Evolutionary conservation across 2,113 vertebrate species (phyloP), one percentile per base, ranked within the genome.

Genomic region (Tretioscincus oriximinensis): DNA sequence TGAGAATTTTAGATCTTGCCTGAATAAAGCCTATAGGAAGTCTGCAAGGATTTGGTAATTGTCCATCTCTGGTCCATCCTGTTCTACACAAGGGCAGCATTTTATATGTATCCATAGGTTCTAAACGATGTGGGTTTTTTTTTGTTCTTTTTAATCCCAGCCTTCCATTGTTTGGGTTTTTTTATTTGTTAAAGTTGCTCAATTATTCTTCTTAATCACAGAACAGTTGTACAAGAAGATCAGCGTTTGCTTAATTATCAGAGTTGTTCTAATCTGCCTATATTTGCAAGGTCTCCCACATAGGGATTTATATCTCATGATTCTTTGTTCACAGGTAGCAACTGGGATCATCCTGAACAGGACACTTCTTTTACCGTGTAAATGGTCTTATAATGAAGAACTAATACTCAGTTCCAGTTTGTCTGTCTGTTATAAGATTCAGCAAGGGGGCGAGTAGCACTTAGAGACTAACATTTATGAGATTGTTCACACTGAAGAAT

Each of bases 111-210:
- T 67, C 12, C 35, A 28, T 7, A 73, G 4, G 31, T 60, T 60
- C 21, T 69, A 75, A 16, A 21, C 78, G 70, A 71, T 0, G 11
- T 85, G 28, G 78, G 28, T 20, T 85, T 26, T 63, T n/a, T 12
- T 29, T 54, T 7, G 81, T 1, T 80, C 76, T 85, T 76, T 11
- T 35, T 81, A 86, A 84, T 61, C 70, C 11, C 1, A 1, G 72
- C 78, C 81, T 51, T 45, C 26, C 7, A 41, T n/a, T 73, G 26
- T 79, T 81, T 85, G 47, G 21, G 29, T 31, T 58, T 49, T 49
- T 47, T 26, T 12, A 60, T 74, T 35, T 74, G 51, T 7, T 31
- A 26, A 35, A 24, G 18, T 45, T n/a, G 22, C 24, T 41, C 31
- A 18, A 1, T n/a, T 26, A n/a, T 14, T 75, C 10, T 58, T 16